Conservation (phyloP, 2,888 invertebrate genomes). For the Glaucopsyche alexis region DNA sequence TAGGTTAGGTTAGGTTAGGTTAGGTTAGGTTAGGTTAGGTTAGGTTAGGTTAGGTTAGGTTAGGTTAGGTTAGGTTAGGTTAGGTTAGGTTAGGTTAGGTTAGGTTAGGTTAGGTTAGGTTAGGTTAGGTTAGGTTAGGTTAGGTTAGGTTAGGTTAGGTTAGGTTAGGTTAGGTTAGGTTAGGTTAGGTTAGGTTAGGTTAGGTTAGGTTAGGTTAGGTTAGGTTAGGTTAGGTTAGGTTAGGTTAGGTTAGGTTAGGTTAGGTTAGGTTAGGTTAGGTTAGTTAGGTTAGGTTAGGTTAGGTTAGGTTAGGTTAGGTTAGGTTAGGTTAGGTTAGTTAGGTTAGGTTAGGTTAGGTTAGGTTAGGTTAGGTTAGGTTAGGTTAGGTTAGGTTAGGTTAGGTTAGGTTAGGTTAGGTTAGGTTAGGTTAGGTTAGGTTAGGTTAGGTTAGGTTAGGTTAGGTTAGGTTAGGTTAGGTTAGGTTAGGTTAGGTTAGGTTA, state of each 20-base stretch:
- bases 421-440: conserved; percentile 39
- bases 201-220: no score
- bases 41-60: conserved; percentile 35
- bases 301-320: no score
- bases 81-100: conserved; percentile 35
- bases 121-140: conserved; percentile 35
- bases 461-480: conserved; percentile 37
- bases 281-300: conserved; percentile 35
- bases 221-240: not conserved
- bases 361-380: no score
- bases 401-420: conserved; percentile 34
- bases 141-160: conserved; percentile 35
- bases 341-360: not conserved
- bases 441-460: conserved; percentile 37
- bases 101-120: conserved; percentile 35
- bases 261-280: conserved; percentile 36
- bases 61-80: conserved; percentile 34
- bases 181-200: no score
- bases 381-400: conserved; percentile 31
- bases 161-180: no score
- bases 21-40: conserved; percentile 21
- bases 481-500: conserved; percentile 38
- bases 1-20: no score
- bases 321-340: not conserved
- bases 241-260: conserved; percentile 35